A percentile compares a stretch with the other conserved stretches of the same genome.
phyloP scores from a whole-genome alignment of 2,888 invertebrate species.

The Gastracanthus pulcherrimus region DNA sequence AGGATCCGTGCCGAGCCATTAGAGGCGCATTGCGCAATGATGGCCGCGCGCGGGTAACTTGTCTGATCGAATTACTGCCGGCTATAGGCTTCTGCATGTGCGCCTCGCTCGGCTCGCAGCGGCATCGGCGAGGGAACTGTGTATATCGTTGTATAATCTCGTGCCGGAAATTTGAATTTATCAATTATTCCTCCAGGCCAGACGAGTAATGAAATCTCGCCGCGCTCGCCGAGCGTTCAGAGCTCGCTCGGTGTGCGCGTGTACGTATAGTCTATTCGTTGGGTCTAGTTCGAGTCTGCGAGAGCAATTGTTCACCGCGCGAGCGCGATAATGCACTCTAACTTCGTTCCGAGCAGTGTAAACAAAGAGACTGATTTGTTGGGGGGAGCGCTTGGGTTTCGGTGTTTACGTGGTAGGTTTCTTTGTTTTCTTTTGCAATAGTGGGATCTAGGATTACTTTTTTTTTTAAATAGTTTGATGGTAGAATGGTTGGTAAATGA shows the following conservation, averaged over 20 bases:
- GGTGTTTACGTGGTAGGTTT: neutral
- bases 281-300: slow-evolving; percentile 12
- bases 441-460: no score
- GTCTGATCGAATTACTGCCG: slow-evolving; percentile 55
- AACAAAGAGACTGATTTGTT: neutral
- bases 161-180: slow-evolving; percentile 58
- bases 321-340: neutral
- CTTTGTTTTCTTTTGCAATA: no score
- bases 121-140: slow-evolving; percentile 23
- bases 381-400: neutral
- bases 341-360: neutral
- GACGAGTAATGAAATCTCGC: slow-evolving; percentile 54
- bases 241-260: neutral
- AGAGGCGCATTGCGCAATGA: slow-evolving; percentile 43
- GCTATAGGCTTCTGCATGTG: neutral
- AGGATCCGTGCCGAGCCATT: slow-evolving; percentile 31
- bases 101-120: neutral
- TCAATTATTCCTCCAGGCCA: slow-evolving; percentile 55
- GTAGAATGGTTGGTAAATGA: no score
- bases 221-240: no score
- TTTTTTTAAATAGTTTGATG: no score
- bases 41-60: slow-evolving; percentile 15
- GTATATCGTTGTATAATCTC: slow-evolving; percentile 58
- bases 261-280: neutral
- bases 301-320: slow-evolving; percentile 33